Conservation (phyloP, 1,140 invertebrate genomes). For the Tyrophagus putrescentiae region DNA sequence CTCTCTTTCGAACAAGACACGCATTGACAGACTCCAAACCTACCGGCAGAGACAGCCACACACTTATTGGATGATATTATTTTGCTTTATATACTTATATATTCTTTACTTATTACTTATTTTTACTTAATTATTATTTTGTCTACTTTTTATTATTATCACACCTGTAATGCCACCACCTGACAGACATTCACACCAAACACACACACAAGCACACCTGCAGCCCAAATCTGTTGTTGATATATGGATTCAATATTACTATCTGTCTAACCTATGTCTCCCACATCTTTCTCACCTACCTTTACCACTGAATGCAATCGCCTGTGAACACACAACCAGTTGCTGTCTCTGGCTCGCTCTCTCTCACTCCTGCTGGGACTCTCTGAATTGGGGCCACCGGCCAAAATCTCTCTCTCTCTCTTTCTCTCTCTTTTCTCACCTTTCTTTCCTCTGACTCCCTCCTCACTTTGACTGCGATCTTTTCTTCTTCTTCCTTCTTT, state of each 20-base stretch:
- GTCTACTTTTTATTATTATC: neutral
- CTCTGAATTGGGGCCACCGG: neutral
- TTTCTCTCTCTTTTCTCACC: too few species aligned
- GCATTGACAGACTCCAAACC: neutral
- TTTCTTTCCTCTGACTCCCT: too few species aligned
- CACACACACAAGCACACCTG: neutral
- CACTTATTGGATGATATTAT: neutral
- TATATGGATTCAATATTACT: conserved; percentile 1
- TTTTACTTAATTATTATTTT: neutral
- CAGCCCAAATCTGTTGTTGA: conserved; percentile 7
- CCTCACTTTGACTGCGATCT: too few species aligned
- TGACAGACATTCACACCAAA: neutral
- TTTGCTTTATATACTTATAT: conserved; percentile 2
- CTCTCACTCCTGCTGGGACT: neutral
- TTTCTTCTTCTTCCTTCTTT: too few species aligned
- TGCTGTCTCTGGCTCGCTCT: neutral
- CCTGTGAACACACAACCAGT: too few species aligned
- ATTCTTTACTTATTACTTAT: neutral
- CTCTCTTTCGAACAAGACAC: too few species aligned
- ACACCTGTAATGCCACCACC: neutral
- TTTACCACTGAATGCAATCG: too few species aligned
- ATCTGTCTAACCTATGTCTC: neutral
- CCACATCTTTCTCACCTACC: too few species aligned
- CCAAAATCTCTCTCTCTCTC: too few species aligned
- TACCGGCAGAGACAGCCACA: neutral